Evolutionary conservation across 2,113 vertebrate genomes (phyloP).

Genomic region (Penelope pileata): DNA sequence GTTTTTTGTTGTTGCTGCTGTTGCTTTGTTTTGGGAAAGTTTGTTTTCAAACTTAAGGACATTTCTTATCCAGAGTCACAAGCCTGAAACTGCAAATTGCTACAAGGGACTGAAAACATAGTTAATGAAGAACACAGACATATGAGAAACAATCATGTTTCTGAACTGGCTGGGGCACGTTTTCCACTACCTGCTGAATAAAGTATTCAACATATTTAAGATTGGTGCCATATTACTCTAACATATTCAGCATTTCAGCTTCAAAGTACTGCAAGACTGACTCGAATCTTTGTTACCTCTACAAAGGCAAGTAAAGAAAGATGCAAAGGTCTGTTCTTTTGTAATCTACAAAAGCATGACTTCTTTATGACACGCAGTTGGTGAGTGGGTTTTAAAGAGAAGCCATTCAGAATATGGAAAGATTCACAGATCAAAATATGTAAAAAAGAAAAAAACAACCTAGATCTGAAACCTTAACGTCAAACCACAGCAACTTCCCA

Average conservation of each 20-base stretch:
- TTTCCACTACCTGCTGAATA: neutral
- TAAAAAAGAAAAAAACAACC: neutral
- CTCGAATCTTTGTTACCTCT: neutral
- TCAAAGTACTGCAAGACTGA: neutral
- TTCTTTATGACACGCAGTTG: neutral
- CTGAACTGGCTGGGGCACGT: neutral
- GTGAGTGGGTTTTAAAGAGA: neutral
- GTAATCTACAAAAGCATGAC: neutral
- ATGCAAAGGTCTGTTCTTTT: neutral
- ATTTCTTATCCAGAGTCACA: neutral
- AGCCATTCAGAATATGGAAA: neutral
- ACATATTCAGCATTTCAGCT: neutral
- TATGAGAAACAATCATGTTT: neutral
- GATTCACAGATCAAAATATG: neutral
- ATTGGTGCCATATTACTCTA: neutral
- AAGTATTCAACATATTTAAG: neutral
- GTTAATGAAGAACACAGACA: neutral
- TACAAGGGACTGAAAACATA: neutral
- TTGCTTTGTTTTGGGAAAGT: neutral
- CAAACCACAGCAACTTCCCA: neutral
- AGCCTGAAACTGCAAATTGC: neutral
- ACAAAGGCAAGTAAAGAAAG: neutral
- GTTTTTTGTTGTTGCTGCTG: neutral
- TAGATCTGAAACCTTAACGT: neutral
- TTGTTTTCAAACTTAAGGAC: neutral